Conservation (phyloP, 2,113 vertebrate genomes). For the Boleophthalmus pectinirostris region DNA sequence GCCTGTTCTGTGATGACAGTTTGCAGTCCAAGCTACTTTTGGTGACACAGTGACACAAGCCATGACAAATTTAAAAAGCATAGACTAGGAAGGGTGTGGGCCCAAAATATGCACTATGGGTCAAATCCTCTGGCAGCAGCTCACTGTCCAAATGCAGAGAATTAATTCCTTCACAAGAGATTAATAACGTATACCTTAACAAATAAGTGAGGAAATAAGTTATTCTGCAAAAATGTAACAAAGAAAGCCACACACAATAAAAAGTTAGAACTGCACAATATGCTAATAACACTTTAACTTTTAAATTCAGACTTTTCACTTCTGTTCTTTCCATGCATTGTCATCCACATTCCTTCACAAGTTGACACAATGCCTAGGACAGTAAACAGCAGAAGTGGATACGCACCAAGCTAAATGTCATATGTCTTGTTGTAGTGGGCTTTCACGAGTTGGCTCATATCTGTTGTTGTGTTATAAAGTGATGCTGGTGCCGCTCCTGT, state of each 20-base stretch:
- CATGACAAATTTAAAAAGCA: not conserved
- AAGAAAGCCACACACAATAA: not conserved
- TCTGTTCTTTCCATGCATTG: not conserved
- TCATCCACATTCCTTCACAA: conserved; percentile 4
- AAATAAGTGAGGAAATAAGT: not conserved
- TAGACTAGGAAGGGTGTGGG: not conserved
- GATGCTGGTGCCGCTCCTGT: conserved; percentile 57
- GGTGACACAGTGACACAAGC: not conserved
- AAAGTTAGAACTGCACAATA: not conserved
- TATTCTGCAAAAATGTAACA: not conserved
- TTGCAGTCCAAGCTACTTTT: not conserved
- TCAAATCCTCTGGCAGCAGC: too few species aligned
- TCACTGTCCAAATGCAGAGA: too few species aligned
- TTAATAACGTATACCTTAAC: not conserved
- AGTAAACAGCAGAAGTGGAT: not conserved
- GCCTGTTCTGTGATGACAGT: not conserved
- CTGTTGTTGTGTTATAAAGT: conserved; percentile 49
- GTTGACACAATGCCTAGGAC: not conserved
- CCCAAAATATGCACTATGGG: too few species aligned
- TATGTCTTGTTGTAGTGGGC: conserved; percentile 23
- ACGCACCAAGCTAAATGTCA: conserved; percentile 14
- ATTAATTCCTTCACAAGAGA: too few species aligned
- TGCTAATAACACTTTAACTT: not conserved
- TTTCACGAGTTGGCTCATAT: conserved; percentile 26
- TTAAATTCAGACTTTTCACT: not conserved